phyloP scores from a whole-genome alignment of 2,113 vertebrate species.

The Bos indicus region DNA sequence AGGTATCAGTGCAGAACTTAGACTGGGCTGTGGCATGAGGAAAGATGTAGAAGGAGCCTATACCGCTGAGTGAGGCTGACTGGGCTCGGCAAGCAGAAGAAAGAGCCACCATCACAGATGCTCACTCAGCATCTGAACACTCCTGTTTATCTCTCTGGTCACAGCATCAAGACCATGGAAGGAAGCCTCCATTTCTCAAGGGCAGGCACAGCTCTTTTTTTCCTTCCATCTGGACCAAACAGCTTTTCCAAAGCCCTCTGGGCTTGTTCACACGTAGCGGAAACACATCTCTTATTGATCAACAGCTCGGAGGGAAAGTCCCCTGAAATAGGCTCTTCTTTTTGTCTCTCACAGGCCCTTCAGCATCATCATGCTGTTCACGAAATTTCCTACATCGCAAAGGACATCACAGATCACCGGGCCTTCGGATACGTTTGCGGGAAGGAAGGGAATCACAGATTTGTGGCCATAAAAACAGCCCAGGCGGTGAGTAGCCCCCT shows the following conservation, averaged over 20 bases:
- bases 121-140: neutral
- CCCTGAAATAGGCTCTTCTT: slow-evolving; percentile 41
- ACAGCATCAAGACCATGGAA: neutral
- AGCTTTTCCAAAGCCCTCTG: slow-evolving; percentile 24
- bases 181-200: slow-evolving; percentile 32
- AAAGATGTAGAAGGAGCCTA: neutral
- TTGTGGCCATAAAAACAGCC: slow-evolving; percentile 98
- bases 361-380: slow-evolving; percentile 98
- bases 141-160: slow-evolving; percentile 9
- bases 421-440: slow-evolving; percentile 98
- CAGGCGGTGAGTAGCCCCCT: slow-evolving; percentile 92
- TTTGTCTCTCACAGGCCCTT: slow-evolving; percentile 85
- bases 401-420: slow-evolving; percentile 98
- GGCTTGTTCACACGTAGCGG: neutral
- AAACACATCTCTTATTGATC: slow-evolving; percentile 29
- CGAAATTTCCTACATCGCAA: slow-evolving; percentile 99
- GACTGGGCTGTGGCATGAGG: neutral
- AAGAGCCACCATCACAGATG: neutral
- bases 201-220: neutral
- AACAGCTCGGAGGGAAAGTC: neutral
- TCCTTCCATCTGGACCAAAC: slow-evolving; percentile 44
- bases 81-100: neutral
- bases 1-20: neutral
- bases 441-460: slow-evolving; percentile 98
- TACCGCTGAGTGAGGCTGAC: neutral